A percentile compares a stretch with the other conserved stretches of the same genome.
These are phyloP conservation scores for Hestina assimilis DNA, from an alignment of 1,140 invertebrate genomes.

Conservation along the genomic window DNA sequence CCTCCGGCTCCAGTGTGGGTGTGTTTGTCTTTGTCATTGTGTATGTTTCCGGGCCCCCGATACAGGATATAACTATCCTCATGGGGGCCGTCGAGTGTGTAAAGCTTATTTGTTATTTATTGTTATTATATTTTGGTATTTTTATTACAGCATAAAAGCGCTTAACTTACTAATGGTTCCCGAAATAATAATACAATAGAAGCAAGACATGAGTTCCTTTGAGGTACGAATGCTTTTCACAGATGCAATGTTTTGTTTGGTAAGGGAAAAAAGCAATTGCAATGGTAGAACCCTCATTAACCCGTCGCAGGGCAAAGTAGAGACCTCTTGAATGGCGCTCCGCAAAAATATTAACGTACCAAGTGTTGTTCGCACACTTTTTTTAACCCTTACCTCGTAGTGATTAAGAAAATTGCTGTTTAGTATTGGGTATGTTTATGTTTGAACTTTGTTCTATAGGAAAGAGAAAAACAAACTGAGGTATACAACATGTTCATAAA, in stretches of 20 bases:
- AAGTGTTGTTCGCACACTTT: neutral
- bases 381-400: neutral
- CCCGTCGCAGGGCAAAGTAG: conserved; percentile 21
- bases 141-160: too few relatives aligned
- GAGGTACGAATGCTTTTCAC: conserved; percentile 6
- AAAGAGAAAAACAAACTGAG: too few relatives aligned
- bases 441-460: neutral
- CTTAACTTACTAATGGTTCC: too few relatives aligned
- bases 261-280: conserved; percentile 21
- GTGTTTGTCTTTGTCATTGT: too few relatives aligned
- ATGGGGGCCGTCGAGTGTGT: too few relatives aligned
- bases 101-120: too few relatives aligned
- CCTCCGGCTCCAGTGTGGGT: too few relatives aligned
- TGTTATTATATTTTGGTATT: too few relatives aligned
- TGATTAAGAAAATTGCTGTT: neutral
- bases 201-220: neutral
- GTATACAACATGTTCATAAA: too few relatives aligned
- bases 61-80: too few relatives aligned
- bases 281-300: conserved; percentile 36
- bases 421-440: neutral
- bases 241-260: conserved; percentile 29
- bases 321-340: conserved; percentile 30
- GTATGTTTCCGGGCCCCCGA: too few relatives aligned
- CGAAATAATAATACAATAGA: neutral
- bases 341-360: conserved; percentile 27